These are phyloP conservation scores for Leuciscus idus DNA, from an alignment of 2,113 vertebrate genomes.

Conservation along the genomic window DNA sequence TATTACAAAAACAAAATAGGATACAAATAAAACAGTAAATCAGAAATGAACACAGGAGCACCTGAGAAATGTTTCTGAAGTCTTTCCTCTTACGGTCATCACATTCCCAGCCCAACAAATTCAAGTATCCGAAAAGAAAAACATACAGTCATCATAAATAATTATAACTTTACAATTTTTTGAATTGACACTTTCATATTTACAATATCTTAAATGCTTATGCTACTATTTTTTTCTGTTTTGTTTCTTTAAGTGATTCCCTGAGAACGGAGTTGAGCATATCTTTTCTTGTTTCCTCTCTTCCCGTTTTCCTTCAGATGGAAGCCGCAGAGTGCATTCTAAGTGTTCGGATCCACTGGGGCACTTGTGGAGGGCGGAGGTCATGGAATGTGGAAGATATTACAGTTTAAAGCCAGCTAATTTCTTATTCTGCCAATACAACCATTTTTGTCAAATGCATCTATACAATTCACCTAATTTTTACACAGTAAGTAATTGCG, in stretches of 20 bases:
- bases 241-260: constrained; percentile 97
- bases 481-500: constrained; percentile 60
- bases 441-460: not conserved
- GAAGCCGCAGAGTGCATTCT: constrained; percentile 66
- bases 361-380: constrained; percentile 62
- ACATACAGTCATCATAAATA: constrained; percentile 94
- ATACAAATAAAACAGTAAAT: constrained; percentile 57
- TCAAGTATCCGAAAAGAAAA: constrained; percentile 87
- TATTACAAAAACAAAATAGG: constrained; percentile 50
- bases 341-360: constrained; percentile 62
- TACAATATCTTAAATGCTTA: constrained; percentile 99
- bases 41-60: constrained; percentile 83
- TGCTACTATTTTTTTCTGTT: constrained; percentile 85
- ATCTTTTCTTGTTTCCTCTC: constrained; percentile 72
- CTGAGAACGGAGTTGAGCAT: constrained; percentile 90
- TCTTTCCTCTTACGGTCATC: constrained; percentile 73
- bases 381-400: constrained; percentile 69
- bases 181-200: constrained; percentile 98
- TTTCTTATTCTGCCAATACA: constrained; percentile 17
- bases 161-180: constrained; percentile 99
- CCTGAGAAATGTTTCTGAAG: constrained; percentile 92
- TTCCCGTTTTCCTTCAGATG: constrained; percentile 67
- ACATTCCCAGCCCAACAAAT: constrained; percentile 84
- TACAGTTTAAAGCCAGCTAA: constrained; percentile 45
- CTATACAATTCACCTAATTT: not conserved